These are phyloP conservation scores for Oncorhynchus mykiss DNA, from an alignment of 2,113 vertebrate genomes.

Conservation along the genomic window DNA sequence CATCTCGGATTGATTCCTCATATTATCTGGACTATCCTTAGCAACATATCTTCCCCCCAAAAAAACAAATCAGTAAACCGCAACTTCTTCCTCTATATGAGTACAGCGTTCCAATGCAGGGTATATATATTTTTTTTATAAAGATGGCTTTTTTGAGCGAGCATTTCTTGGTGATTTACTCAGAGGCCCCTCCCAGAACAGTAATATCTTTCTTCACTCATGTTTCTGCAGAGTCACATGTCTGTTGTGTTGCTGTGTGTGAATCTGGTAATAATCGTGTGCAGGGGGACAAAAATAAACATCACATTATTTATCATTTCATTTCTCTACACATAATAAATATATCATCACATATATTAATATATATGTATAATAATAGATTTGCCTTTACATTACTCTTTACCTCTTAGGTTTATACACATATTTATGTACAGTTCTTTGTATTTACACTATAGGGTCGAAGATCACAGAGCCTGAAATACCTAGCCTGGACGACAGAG, in stretches of 20 bases:
- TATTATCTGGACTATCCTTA: no score
- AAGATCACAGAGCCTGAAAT: conserved; percentile 69
- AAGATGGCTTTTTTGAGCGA: conserved; percentile 9
- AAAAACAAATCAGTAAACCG: no score
- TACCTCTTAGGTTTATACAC: conserved; percentile 74
- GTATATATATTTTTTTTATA: not conserved
- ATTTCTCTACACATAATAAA: conserved; percentile 73
- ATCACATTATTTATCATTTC: conserved; percentile 63
- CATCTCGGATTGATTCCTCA: no score
- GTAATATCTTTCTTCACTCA: conserved; percentile 41
- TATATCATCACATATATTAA: conserved; percentile 78
- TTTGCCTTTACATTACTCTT: conserved; percentile 73
- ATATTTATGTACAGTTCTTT: conserved; percentile 74
- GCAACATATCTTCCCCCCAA: no score
- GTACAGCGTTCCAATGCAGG: not conserved
- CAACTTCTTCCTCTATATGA: no score
- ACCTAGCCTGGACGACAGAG: conserved; percentile 59
- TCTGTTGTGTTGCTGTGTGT: conserved; percentile 57
- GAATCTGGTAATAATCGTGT: conserved; percentile 59
- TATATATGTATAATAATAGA: conserved; percentile 69
- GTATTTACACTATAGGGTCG: conserved; percentile 71
- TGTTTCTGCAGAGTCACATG: conserved; percentile 54
- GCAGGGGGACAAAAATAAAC: conserved; percentile 69
- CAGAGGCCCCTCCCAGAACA: conserved; percentile 14
- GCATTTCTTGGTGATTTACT: conserved; percentile 18